A percentile compares a stretch with the other conserved stretches of the same genome.
phyloP scores from a whole-genome alignment of 1,140 invertebrate genomes.

The Oreohelix idahoensis region DNA sequence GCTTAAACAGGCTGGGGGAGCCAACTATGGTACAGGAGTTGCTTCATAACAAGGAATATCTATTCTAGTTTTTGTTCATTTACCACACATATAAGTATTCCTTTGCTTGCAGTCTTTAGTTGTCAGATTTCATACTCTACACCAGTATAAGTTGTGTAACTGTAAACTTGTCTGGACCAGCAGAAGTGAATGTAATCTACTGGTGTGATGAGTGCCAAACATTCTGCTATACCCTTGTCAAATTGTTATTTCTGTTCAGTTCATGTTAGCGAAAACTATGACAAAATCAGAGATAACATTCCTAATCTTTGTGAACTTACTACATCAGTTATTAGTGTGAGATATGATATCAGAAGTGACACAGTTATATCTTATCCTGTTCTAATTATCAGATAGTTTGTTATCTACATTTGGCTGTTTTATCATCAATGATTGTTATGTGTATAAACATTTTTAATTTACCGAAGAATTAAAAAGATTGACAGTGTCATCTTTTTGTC shows the following conservation, averaged over 20 bases:
- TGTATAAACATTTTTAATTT: background rate
- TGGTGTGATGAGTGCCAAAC: background rate
- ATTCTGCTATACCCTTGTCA: background rate
- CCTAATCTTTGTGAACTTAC: background rate
- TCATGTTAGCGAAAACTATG: background rate
- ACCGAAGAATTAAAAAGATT: background rate
- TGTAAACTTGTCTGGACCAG: background rate
- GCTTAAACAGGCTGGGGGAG: conserved; percentile 46
- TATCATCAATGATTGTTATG: background rate
- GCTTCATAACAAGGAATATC: conserved; percentile 3
- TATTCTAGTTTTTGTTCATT: background rate
- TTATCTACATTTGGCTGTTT: background rate
- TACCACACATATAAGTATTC: background rate
- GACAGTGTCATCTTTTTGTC: background rate
- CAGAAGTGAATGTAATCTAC: background rate
- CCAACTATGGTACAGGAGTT: conserved; percentile 52
- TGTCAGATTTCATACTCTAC: background rate
- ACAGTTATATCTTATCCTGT: background rate
- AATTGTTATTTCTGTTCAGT: background rate
- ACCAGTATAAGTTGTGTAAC: background rate
- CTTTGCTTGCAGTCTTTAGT: background rate
- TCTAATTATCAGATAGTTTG: background rate
- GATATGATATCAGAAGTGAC: background rate
- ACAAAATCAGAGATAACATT: background rate
- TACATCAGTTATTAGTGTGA: background rate